Percentiles rank a stretch among this genome's conserved stretches.
phyloP scores from a whole-genome alignment of 2,888 invertebrate species.

The Chymomyza procnemis region DNA sequence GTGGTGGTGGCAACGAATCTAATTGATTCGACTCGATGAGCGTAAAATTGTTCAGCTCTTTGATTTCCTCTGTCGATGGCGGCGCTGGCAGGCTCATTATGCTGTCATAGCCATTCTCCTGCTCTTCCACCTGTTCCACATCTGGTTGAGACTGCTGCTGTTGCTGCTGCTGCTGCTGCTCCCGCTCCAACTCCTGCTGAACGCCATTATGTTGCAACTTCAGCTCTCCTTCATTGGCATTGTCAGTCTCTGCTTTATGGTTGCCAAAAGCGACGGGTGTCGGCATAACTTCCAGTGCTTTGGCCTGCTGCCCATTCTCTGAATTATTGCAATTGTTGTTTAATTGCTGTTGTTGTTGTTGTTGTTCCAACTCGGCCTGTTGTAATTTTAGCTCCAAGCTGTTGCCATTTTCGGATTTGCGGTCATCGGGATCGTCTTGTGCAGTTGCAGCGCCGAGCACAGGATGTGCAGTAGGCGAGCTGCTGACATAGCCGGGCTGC shows the following conservation, averaged over 20 bases:
- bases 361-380: neutral
- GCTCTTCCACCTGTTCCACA: slow-evolving; percentile 23
- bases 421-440: slow-evolving; percentile 29
- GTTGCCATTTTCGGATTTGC: slow-evolving; percentile 60
- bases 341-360: neutral
- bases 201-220: slow-evolving; percentile 10
- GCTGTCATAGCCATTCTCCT: slow-evolving; percentile 76
- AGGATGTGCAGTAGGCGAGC: slow-evolving; percentile 44
- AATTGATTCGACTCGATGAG: slow-evolving; percentile 74
- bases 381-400: slow-evolving; percentile 19
- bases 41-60: slow-evolving; percentile 74
- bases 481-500: slow-evolving; percentile 83
- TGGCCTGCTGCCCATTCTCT: slow-evolving; percentile 5
- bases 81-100: slow-evolving; percentile 78
- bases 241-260: neutral
- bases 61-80: slow-evolving; percentile 77
- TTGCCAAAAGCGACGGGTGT: slow-evolving; percentile 33
- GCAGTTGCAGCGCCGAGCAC: slow-evolving; percentile 35
- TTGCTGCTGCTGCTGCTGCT: neutral
- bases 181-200: neutral
- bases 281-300: slow-evolving; percentile 20
- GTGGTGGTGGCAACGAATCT: slow-evolving; percentile 78
- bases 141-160: neutral
- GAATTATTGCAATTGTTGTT: neutral
- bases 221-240: neutral